Base-by-base conservation (phyloP, 2,113 vertebrate genomes). In the Gadus macrocephalus region DNA sequence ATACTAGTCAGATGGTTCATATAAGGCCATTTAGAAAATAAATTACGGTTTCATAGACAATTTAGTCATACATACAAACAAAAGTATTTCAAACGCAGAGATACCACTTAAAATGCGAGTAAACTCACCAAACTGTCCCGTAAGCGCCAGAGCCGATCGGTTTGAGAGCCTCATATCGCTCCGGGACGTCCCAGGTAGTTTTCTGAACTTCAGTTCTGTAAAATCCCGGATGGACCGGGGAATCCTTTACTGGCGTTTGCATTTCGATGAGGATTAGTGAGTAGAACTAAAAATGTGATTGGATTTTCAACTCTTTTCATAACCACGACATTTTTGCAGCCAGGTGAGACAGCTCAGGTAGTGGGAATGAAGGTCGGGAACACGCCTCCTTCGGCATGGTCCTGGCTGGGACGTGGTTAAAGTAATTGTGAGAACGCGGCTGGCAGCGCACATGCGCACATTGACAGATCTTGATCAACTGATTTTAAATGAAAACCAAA, bases 71-170 rank as follows among this genome's bases (percentile, higher is more conserved):
- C 31, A 35, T 35, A 35, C 31, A 35, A 35, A 35, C 31, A 2
- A 25, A 25, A 25, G 31, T 35, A 35, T 35, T 35, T 35, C 31
- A n/a, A 14, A 58, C n/a, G 55, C 27, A 53, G 19, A 8, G 19
- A 14, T 5, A 65, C 11, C 25, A 4, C 4, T 56, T 15, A 15
- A 31, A 5, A 64, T 64, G 25, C 4, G 15, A 1, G 31, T 71
- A 35, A 56, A 77, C 91, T 91, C 75, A 93, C 92, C 92, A 93
- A 0, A 93, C 92, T 5, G 90, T 93, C 53, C 91, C 92, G 81
- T 93, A 93, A 0, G 92, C 92, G 65, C 92, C 92, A 15, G 91
- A 89, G 7, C 92, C 92, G 2, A 93, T 56, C 1, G 91, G 14
- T 31, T 65, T 78, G 59, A 93, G 84, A 28, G 81, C 22, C 3